A percentile compares a stretch with the other conserved stretches of the same genome.
Evolutionary conservation across 2,888 invertebrate species (phyloP).

Genomic region (Ichneumoninae sp.): DNA sequence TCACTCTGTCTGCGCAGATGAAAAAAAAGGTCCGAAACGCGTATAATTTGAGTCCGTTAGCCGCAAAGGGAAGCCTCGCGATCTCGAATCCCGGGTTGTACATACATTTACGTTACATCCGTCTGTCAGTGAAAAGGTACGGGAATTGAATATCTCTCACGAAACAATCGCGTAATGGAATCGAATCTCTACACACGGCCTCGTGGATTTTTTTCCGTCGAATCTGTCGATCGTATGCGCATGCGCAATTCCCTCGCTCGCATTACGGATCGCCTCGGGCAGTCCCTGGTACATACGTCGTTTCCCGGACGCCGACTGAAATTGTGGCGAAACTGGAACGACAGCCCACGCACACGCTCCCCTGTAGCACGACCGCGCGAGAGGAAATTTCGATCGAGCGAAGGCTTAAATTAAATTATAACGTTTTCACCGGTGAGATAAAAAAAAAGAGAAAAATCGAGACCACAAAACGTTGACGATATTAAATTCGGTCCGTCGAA

Average conservation of each 20-base stretch:
- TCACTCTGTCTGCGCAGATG: background rate
- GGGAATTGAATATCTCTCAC: slow-evolving; percentile 6
- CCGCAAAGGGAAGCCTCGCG: background rate
- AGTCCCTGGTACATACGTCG: background rate
- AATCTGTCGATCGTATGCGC: slow-evolving; percentile 7
- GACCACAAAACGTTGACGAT: background rate
- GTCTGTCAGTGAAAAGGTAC: background rate
- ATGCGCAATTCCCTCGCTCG: slow-evolving; percentile 1
- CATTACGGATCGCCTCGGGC: slow-evolving; percentile 7
- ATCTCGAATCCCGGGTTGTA: background rate
- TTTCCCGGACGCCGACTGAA: slow-evolving; percentile 2
- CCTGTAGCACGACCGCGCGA: background rate
- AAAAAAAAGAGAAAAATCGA: background rate
- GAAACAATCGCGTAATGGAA: slow-evolving; percentile 15
- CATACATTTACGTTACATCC: background rate
- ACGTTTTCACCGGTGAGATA: background rate
- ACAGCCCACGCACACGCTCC: background rate
- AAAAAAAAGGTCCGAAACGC: background rate
- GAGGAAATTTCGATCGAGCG: slow-evolving; percentile 13
- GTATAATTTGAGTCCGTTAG: background rate
- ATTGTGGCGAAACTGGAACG: slow-evolving; percentile 16
- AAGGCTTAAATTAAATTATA: slow-evolving; percentile 9
- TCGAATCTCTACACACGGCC: background rate
- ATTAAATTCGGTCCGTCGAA: background rate
- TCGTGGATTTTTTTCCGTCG: background rate